Base-by-base conservation (phyloP, 2,888 invertebrate species). In the Lymantria dispar region DNA sequence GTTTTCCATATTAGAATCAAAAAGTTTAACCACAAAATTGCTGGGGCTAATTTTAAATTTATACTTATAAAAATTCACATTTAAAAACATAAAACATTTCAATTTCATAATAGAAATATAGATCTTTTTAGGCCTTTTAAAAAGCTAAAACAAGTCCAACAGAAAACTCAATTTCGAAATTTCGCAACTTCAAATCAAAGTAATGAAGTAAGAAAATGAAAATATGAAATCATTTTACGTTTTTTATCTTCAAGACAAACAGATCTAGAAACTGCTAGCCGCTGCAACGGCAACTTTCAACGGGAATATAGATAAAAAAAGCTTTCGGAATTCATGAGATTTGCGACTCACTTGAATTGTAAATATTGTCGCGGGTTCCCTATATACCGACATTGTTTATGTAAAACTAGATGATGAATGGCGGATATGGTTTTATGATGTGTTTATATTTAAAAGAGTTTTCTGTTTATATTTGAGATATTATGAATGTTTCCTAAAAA, bases 241-340 rank as follows among this genome's bases (percentile, higher is more conserved):
- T 40, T n/a, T 2, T 39, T 39, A 2, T 39, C 12, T 39, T 39
- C 36, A 62, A 59, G 51, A 55, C 62, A 70, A 74, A 72, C 68
- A 75, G 76, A 77, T 67, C 72, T 71, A 45, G 66, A 64, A 53
- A 58, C 56, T 60, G 64, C 62, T 64, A 58, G 73, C 68, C 62
- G 68, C 64, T 67, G 76, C 66, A 62, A 58, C 50, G 62, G 49
- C 58, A 56, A 63, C 49, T 61, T 71, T 67, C 59, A 49, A 68
- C 62, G 70, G 63, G 64, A 69, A 62, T 63, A 67, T 68, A 70
- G 62, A 72, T 62, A 75, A 75, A 76, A 75, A 76, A 75, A 73
- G 70, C 50, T 36, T 22, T 58, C 45, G 57, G 62, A 66, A 60
- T 71, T 70, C 70, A 71, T 60, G 50, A 64, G 60, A 66, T 64